A percentile compares a stretch with the other conserved stretches of the same genome.
Evolutionary conservation across 2,888 invertebrate genomes (phyloP).

Genomic region (Monoplex corrugatus): DNA sequence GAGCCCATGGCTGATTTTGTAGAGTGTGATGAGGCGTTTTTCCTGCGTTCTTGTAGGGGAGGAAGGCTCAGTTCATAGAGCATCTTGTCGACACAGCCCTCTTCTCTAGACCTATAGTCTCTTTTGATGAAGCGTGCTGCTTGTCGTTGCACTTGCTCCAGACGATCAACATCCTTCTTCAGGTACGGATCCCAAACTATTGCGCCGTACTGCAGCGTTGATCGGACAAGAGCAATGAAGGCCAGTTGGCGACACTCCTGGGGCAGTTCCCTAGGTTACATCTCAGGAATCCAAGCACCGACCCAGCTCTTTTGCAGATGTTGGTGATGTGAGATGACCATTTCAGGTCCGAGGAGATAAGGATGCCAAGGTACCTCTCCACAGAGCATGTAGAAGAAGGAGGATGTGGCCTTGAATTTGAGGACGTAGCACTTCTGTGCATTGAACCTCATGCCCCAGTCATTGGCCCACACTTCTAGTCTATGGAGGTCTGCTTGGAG

Average conservation of each 20-base stretch:
- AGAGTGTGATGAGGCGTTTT: too few relatives aligned
- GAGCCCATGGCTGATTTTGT: too few relatives aligned
- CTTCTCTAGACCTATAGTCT: too few relatives aligned
- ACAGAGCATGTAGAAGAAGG: background rate
- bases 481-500: background rate
- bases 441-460: background rate
- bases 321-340: conserved; percentile 17
- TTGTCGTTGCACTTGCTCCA: conserved; percentile 14
- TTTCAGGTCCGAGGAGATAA: background rate
- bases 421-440: background rate
- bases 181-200: conserved; percentile 26
- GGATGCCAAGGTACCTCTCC: background rate
- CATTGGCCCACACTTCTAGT: background rate
- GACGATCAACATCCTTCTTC: conserved; percentile 20
- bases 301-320: background rate
- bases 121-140: background rate
- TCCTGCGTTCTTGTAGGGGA: too few relatives aligned
- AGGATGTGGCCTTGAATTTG: background rate
- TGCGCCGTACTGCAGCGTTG: conserved; percentile 39
- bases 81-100: too few relatives aligned
- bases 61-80: too few relatives aligned
- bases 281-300: conserved; percentile 17
- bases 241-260: background rate
- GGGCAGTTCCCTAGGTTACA: conserved; percentile 19
- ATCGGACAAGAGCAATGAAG: conserved; percentile 20